Evolutionary conservation across 2,797 vertebrate genomes (phyloP).

Genomic region (Cephalopachus bancanus): DNA sequence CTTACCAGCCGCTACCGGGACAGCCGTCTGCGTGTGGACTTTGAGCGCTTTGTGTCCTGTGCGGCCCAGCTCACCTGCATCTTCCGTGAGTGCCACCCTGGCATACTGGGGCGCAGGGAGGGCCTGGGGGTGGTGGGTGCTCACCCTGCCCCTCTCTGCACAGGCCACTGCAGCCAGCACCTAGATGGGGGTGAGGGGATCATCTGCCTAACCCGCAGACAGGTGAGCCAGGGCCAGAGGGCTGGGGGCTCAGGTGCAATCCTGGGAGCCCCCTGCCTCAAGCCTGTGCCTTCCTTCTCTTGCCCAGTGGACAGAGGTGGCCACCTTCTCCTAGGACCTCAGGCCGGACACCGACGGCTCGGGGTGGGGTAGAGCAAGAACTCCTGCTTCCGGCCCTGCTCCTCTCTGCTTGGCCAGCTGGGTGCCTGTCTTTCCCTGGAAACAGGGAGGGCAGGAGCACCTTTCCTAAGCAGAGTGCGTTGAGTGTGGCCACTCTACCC

Average conservation of each 20-base stretch:
- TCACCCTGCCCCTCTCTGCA: neutral
- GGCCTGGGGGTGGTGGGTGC: rapidly evolving
- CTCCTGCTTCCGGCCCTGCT: neutral
- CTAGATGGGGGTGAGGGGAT: constrained; percentile 65
- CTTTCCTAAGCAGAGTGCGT: too few species aligned
- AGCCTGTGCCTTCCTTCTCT: neutral
- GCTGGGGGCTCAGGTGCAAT: rapidly evolving
- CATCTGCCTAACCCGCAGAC: constrained; percentile 76
- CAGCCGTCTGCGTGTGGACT: constrained; percentile 79
- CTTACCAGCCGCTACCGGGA: constrained; percentile 81
- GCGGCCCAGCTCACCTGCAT: constrained; percentile 78
- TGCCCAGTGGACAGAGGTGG: constrained; percentile 77
- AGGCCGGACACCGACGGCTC: rapidly evolving
- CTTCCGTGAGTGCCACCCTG: constrained; percentile 80
- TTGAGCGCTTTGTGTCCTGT: constrained; percentile 81
- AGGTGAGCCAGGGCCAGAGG: constrained; percentile 67
- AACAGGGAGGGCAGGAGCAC: rapidly evolving
- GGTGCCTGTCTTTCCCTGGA: too few species aligned
- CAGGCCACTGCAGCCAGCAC: constrained; percentile 80
- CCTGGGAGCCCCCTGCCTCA: neutral
- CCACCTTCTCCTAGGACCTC: constrained; percentile 68
- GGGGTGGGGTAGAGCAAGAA: neutral
- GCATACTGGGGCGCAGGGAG: rapidly evolving
- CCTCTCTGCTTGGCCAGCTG: neutral
- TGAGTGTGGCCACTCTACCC: too few species aligned